Percentiles rank a stretch among this genome's conserved stretches.
phyloP scores from a whole-genome alignment of 1,140 invertebrate species.

The Maniola jurtina region DNA sequence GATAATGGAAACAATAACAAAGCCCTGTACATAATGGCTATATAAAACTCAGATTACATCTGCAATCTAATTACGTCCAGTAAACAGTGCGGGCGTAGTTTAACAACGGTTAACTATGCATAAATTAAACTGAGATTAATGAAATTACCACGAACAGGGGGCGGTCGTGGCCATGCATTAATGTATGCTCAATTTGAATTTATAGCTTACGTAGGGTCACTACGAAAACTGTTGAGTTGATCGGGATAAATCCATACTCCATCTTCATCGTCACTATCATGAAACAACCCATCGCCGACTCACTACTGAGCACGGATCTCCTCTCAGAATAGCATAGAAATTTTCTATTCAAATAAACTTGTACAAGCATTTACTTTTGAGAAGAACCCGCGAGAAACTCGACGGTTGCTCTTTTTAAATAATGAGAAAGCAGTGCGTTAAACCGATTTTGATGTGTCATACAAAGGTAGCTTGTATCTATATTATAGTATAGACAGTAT shows the following conservation, averaged over 20 bases:
- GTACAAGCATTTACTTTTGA: no score
- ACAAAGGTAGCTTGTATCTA: no score
- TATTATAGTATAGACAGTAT: no score
- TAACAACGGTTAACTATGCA: constrained; percentile 50
- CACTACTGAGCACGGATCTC: no score
- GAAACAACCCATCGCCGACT: no score
- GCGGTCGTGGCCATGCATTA: constrained; percentile 47
- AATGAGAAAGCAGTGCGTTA: no score
- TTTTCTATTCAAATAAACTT: no score
- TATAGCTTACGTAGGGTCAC: constrained; percentile 32
- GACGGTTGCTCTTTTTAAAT: no score
- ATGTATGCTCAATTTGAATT: constrained; percentile 49
- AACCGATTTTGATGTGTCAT: no score
- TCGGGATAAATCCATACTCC: background rate
- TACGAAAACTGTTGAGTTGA: background rate
- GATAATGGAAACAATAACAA: background rate
- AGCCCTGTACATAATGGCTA: background rate
- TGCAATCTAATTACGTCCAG: constrained; percentile 35
- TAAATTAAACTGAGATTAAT: constrained; percentile 63
- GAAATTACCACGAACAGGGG: constrained; percentile 46
- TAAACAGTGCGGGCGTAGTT: constrained; percentile 36
- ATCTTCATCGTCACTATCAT: no score
- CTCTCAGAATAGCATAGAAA: no score
- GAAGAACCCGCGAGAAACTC: no score
- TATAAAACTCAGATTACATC: constrained; percentile 24